These are phyloP conservation scores for Catostomus latipinnis DNA, from an alignment of 2,797 vertebrate genomes.

Conservation along the genomic window DNA sequence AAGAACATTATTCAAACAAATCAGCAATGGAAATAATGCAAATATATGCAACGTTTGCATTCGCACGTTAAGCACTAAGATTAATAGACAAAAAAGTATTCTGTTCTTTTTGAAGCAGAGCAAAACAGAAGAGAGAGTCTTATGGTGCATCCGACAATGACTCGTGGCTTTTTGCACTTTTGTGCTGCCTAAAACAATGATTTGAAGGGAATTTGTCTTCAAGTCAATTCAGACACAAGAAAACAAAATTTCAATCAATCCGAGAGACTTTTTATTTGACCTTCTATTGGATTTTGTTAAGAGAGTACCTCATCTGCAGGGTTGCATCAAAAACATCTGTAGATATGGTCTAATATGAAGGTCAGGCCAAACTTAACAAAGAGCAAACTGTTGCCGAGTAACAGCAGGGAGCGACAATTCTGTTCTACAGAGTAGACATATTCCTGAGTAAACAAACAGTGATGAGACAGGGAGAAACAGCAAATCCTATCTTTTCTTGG, in stretches of 20 bases:
- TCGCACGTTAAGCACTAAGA: conserved; percentile 62
- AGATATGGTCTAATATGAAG: too few species aligned
- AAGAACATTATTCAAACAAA: conserved; percentile 69
- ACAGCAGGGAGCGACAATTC: conserved; percentile 72
- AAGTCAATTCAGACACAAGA: conserved; percentile 36
- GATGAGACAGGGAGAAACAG: conserved; percentile 42
- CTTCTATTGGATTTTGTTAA: too few species aligned
- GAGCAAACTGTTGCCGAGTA: conserved; percentile 86
- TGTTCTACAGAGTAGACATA: conserved; percentile 71
- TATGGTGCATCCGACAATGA: conserved; percentile 45
- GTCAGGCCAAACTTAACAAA: conserved; percentile 66
- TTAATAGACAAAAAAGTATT: conserved; percentile 59
- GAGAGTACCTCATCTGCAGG: too few species aligned
- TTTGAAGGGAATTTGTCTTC: conserved; percentile 39
- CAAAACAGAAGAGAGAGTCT: conserved; percentile 7
- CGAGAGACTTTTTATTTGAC: too few species aligned
- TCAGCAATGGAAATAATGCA: conserved; percentile 67
- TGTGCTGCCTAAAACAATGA: conserved; percentile 11
- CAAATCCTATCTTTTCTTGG: conserved; percentile 73
- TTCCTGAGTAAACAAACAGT: conserved; percentile 53
- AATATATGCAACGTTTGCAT: conserved; percentile 62
- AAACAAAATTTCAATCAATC: conserved; percentile 9
- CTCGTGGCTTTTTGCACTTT: conserved; percentile 22
- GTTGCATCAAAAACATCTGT: too few species aligned
- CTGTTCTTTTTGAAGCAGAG: conserved; percentile 4